Evolutionary conservation across 1,140 invertebrate genomes (phyloP).

Genomic region (Drosophila arawakana): DNA sequence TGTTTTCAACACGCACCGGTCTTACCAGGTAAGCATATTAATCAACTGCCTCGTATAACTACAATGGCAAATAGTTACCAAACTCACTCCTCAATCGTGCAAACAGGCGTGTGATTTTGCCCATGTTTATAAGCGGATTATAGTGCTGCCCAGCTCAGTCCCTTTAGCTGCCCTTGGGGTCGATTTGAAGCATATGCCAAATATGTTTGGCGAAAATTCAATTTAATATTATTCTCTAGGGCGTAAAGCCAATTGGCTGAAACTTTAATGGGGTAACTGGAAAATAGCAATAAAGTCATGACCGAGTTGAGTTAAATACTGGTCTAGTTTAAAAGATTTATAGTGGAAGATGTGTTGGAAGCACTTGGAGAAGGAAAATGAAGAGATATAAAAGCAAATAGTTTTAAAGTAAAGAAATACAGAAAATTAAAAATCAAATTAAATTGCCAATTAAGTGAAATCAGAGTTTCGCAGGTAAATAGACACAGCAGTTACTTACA

Average conservation of each 20-base stretch:
- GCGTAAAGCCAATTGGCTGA: background rate
- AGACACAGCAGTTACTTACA: too few relatives aligned
- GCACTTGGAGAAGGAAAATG: too few relatives aligned
- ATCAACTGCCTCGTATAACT: slow-evolving; percentile 54
- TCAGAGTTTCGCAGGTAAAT: too few relatives aligned
- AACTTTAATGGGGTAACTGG: background rate
- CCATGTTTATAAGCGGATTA: slow-evolving; percentile 67
- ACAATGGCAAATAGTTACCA: slow-evolving; percentile 11
- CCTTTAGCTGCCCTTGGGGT: background rate
- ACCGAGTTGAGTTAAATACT: too few relatives aligned
- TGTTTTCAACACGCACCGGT: slow-evolving; percentile 85
- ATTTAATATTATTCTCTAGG: slow-evolving; percentile 16
- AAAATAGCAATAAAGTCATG: background rate
- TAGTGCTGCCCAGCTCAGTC: slow-evolving; percentile 8
- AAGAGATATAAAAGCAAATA: too few relatives aligned
- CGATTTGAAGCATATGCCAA: slow-evolving; percentile 37
- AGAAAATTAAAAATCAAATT: too few relatives aligned
- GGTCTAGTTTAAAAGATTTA: too few relatives aligned
- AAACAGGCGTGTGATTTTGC: background rate
- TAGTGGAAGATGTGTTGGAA: too few relatives aligned
- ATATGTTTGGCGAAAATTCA: slow-evolving; percentile 9
- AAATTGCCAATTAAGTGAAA: too few relatives aligned
- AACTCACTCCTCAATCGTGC: background rate
- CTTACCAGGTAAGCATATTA: slow-evolving; percentile 83
- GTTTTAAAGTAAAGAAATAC: too few relatives aligned